Percentiles rank a stretch among this genome's conserved stretches.
Conservation (phyloP, 2,797 vertebrate genomes). For the Rhinichthys osculus region DNA sequence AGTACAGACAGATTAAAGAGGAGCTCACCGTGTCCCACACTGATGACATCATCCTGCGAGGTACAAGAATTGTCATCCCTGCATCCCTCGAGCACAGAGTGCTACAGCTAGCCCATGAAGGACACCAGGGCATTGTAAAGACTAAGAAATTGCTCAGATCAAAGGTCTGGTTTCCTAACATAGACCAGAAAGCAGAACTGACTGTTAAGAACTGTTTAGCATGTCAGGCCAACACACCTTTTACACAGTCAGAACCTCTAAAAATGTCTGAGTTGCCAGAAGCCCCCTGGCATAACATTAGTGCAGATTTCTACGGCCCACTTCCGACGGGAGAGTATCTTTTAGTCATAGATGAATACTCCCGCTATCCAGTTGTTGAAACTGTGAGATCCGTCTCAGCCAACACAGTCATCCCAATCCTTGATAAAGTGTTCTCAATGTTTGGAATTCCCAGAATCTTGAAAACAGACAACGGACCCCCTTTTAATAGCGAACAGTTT, state of each 20-base stretch:
- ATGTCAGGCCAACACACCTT: background rate
- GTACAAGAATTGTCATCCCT: background rate
- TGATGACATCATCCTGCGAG: background rate
- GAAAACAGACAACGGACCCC: slow-evolving; percentile 52
- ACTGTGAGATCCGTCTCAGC: background rate
- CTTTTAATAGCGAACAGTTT: slow-evolving; percentile 51
- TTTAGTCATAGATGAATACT: slow-evolving; percentile 33
- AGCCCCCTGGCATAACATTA: background rate
- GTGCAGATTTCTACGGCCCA: background rate
- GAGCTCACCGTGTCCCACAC: background rate
- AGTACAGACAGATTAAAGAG: background rate
- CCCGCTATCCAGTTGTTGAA: slow-evolving; percentile 23
- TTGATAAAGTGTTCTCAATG: slow-evolving; percentile 30
- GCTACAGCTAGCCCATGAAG: background rate
- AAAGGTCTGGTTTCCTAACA: background rate
- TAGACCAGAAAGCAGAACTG: too few species aligned
- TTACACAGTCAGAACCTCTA: background rate
- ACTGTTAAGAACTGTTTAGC: background rate
- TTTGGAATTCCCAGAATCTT: slow-evolving; percentile 43
- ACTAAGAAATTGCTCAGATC: background rate
- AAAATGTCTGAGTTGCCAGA: slow-evolving; percentile 34
- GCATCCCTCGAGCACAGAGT: background rate
- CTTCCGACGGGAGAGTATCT: slow-evolving; percentile 28
- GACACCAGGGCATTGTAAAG: background rate
- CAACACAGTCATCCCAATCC: background rate